Evolutionary conservation across 1,140 invertebrate genomes (phyloP).

Genomic region (Drosophila oshimai): DNA sequence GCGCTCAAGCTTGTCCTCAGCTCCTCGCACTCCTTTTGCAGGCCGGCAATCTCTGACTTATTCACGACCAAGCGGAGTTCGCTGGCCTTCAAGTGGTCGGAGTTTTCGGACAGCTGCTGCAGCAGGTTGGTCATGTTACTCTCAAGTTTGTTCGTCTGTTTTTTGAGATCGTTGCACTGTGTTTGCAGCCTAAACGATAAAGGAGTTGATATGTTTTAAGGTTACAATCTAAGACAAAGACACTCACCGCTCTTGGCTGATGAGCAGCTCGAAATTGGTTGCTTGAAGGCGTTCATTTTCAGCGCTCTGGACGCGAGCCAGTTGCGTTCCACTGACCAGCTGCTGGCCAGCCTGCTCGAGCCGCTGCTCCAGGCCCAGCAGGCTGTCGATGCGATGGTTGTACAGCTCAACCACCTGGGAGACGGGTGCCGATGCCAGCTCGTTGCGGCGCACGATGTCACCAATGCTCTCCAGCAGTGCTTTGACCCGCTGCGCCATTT

Average conservation of each 20-base stretch:
- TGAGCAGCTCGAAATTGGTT: constrained; percentile 77
- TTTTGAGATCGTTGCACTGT: constrained; percentile 72
- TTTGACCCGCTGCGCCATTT: constrained; percentile 61
- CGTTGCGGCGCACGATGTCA: constrained; percentile 56
- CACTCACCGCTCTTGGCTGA: constrained; percentile 73
- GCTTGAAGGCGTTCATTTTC: constrained; percentile 73
- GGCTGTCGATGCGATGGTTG: constrained; percentile 75
- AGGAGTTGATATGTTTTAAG: neutral
- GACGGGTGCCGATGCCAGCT: constrained; percentile 63
- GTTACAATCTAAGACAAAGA: neutral
- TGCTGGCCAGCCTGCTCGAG: constrained; percentile 71
- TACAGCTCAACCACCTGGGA: constrained; percentile 78
- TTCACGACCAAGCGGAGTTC: constrained; percentile 66
- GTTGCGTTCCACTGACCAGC: constrained; percentile 51
- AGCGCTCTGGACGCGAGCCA: constrained; percentile 68
- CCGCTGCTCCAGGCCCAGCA: constrained; percentile 53
- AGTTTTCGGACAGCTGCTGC: constrained; percentile 71
- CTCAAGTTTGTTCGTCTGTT: constrained; percentile 69
- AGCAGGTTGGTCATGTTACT: constrained; percentile 63
- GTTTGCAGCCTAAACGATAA: constrained; percentile 52
- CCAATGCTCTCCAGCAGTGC: constrained; percentile 61
- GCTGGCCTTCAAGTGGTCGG: constrained; percentile 60
- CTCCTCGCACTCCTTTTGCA: constrained; percentile 62
- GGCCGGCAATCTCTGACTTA: constrained; percentile 52
- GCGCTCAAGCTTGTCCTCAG: constrained; percentile 34